Percentiles rank a stretch among this genome's conserved stretches.
Evolutionary conservation across 1,140 invertebrate species (phyloP).

Genomic region (Atopsyche davidsoni): DNA sequence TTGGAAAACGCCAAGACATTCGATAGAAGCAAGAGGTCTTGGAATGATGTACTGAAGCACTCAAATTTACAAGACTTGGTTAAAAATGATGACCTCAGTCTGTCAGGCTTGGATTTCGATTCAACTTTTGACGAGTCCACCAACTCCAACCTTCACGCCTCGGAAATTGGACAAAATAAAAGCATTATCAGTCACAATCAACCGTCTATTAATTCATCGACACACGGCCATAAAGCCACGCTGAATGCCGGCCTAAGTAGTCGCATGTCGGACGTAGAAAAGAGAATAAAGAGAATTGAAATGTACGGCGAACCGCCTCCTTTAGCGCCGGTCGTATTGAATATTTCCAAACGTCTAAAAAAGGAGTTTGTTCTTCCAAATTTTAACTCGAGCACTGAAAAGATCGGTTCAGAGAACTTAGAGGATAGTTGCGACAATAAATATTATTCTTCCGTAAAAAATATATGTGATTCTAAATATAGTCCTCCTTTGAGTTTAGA

Average conservation of each 20-base stretch:
- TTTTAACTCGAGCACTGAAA: constrained; percentile 35
- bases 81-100: constrained; percentile 12
- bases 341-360: constrained; percentile 35
- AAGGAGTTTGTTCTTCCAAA: constrained; percentile 34
- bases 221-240: no score
- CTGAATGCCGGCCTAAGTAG: no score
- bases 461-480: constrained; percentile 39
- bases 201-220: no score
- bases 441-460: constrained; percentile 35
- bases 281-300: constrained; percentile 40
- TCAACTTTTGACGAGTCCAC: constrained; percentile 17
- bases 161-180: neutral
- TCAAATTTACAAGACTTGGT: neutral
- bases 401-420: constrained; percentile 34
- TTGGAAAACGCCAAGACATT: no score
- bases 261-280: constrained; percentile 35
- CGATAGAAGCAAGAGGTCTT: no score
- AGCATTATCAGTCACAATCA: neutral
- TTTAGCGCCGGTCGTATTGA: constrained; percentile 37
- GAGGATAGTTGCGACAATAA: constrained; percentile 21
- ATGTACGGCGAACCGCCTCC: constrained; percentile 45
- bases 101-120: constrained; percentile 23
- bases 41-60: neutral
- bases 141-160: neutral
- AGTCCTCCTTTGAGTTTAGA: constrained; percentile 45